Base-by-base conservation (phyloP, 2,113 vertebrate genomes). In the Columbina picui region DNA sequence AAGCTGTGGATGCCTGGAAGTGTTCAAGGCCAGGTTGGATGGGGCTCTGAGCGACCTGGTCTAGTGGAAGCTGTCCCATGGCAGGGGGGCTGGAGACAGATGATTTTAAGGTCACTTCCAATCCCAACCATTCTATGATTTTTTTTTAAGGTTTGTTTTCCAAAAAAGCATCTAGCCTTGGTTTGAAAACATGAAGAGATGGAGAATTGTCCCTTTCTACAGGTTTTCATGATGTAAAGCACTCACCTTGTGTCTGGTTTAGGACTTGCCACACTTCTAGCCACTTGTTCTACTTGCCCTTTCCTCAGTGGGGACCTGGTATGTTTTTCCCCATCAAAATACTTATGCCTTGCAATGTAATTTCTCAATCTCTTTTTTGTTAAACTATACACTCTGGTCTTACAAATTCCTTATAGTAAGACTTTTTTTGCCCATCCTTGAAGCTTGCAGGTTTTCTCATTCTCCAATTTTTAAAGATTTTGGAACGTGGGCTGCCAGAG, bases 161-260 rank as follows among this genome's bases (percentile, higher is more conserved):
- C 26, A 4, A 2, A 78, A 94, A 75, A 41, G 13, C 53, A 61
- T 79, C 75, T 73, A 50, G 10, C 29, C 38, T 82, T 75, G 17
- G 8, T 70, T 87, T 87, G 77, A 89, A 84, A 91, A 59, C 13
- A 26, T 26, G 12, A 67, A 29, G 29, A 50, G 52, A 22, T 17
- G 18, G 39, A 87, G 34, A 85, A 34, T 78, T 67, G 32, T 65
- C 59, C 30, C 41, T 89, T 73, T 65, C n/a, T 14, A 15, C 73
- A 32, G 19, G 20, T 69, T 69, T 20, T 79, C 26, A 5, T 6
- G 30, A 23, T 57, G 34, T 61, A 49, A 53, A 82, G 19, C 1
- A 1, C 21, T 17, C 1, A 0, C 22, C 30, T 56, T 1, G 1
- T 1, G 0, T 65, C 56, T 49, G 27, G 16, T 41, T 86, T 80